Base-by-base conservation (phyloP, 1,140 invertebrate species). In the Brachionus angularis region DNA sequence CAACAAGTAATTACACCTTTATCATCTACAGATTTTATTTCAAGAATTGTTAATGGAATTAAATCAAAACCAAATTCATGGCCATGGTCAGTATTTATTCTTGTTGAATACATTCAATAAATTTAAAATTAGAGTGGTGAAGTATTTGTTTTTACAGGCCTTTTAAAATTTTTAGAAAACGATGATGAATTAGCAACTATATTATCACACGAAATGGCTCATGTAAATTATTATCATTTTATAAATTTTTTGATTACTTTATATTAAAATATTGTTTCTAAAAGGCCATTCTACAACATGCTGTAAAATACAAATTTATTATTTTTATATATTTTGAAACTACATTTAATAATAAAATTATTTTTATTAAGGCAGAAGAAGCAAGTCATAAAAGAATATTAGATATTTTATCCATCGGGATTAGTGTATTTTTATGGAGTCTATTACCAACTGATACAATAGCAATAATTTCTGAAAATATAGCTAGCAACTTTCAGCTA, bases 151-250 rank as follows among this genome's bases (percentile, higher is more conserved):
- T 86, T 84, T 73, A 77, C 80, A 53, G 86, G 86, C 16, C 80
- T 87, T 73, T 73, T 88, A 10, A 75, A 85, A 0, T 71, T 85
- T 14, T 81, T 83, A 12, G 74, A 80, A 42, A 85, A 80, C 74
- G 84, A 86, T 72, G 85, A 88, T 76, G 84, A 87, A 75, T 75
- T 88, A 2, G 86, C 81, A 18, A 77, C 84, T 52, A 78, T 88
- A 52, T 75, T 88, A 34, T 83, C 83, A n/a, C 87, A 88, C 78
- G 87, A 88, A 79, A 86, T 88, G 78, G 82, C 86, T 36, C 87
- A 88, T 78, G n/a, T n/a, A n/a, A n/a, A n/a, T n/a, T n/a, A n/a
- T n/a, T n/a, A n/a, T n/a, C n/a, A n/a, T n/a, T n/a, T n/a, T n/a
- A n/a, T n/a, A n/a, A n/a, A n/a, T n/a, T n/a, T n/a, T n/a, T n/a